Base-by-base conservation (phyloP, 2,797 vertebrate genomes). In the Merluccius polli region DNA sequence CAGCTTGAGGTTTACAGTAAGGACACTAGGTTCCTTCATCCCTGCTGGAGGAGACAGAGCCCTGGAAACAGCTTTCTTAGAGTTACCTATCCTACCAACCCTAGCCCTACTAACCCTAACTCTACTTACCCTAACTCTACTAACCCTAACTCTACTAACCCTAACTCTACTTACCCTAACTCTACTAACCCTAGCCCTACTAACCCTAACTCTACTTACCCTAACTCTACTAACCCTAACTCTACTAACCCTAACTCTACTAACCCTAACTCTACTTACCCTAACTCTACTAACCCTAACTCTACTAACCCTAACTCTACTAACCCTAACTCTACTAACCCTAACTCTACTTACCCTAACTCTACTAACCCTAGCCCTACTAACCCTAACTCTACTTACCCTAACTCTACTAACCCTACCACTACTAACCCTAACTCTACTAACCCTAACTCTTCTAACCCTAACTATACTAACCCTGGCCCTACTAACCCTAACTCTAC, bases 41-140 rank as follows among this genome's bases (percentile, higher is more conserved):
- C 59, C 59, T 65, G 59, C 59, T 27, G 59, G 59, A 65, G n/a
- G 59, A n/a, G 59, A 65, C 59, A 65, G 59, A 65, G 27, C n/a
- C 24, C 59, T 65, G 59, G 59, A 65, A 65, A 65, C 59, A 24
- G 3, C n/a, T 65, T 10, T 65, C 59, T 27, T 5, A 65, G 7
- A 8, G 36, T 9, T 59, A n/a, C 59, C 15, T 12, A 38, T 9
- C 10, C 36, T 38, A 38, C 33, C 33, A 35, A n/a, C n/a, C n/a
- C n/a, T n/a, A n/a, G n/a, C n/a, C n/a, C n/a, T n/a, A n/a, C n/a
- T n/a, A n/a, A n/a, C 52, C 52, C n/a, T 65, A 24, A 65, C 11
- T 11, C 59, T 27, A 27, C 24, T 65, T 10, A 24, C 52, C 52
- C 9, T 27, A 65, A 65, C 59, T 65, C 10, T 27, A 63, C 1